Evolutionary conservation across 2,113 vertebrate species (phyloP).

Genomic region (Engraulis encrasicolus): DNA sequence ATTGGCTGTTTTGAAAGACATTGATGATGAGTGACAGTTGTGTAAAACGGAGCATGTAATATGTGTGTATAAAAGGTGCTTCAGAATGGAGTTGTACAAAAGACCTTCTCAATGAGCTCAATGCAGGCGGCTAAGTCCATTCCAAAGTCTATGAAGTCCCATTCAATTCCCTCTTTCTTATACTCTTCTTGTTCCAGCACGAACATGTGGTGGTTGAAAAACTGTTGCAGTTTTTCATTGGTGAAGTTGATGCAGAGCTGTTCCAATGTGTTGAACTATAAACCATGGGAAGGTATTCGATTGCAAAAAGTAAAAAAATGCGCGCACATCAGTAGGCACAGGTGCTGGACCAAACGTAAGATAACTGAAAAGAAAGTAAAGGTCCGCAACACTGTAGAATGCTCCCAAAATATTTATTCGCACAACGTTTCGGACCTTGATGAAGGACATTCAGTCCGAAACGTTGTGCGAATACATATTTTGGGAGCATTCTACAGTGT

Average conservation of each 20-base stretch:
- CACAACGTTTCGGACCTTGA: too few species aligned
- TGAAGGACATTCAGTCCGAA: too few species aligned
- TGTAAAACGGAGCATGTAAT: not conserved
- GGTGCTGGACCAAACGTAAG: too few species aligned
- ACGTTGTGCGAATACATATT: too few species aligned
- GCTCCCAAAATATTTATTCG: too few species aligned
- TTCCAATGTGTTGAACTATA: slow-evolving; percentile 68
- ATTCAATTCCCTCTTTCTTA: slow-evolving; percentile 89
- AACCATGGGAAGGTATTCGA: not conserved
- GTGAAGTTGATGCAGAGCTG: slow-evolving; percentile 86
- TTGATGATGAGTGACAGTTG: not conserved
- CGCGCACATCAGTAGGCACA: too few species aligned
- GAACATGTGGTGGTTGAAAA: slow-evolving; percentile 90
- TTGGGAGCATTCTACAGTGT: too few species aligned
- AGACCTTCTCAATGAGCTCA: slow-evolving; percentile 91
- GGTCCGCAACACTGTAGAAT: too few species aligned
- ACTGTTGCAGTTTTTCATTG: slow-evolving; percentile 88
- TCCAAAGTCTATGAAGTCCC: slow-evolving; percentile 89
- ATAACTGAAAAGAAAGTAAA: too few species aligned
- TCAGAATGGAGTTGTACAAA: not conserved
- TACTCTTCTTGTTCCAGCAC: slow-evolving; percentile 86
- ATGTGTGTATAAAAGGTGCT: not conserved
- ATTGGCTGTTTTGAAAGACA: slow-evolving; percentile 67
- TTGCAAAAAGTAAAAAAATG: too few species aligned
- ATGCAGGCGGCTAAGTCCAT: slow-evolving; percentile 93